Evolutionary conservation across 2,888 invertebrate genomes (phyloP).

Genomic region (Orthonevra nobilis): DNA sequence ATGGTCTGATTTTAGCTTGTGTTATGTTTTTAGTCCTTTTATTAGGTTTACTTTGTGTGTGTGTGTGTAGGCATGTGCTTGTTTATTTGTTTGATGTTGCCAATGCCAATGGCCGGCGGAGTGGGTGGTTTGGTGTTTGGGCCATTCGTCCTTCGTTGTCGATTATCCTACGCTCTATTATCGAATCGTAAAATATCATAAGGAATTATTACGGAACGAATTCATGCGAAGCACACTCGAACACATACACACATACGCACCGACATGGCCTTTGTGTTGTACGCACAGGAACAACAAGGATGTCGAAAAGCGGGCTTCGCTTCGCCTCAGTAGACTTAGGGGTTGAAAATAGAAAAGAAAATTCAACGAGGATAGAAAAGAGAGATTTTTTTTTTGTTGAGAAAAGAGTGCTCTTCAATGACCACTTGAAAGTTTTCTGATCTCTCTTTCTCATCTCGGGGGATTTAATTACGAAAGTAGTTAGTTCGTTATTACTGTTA

Average conservation of each 20-base stretch:
- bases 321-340: too few species aligned
- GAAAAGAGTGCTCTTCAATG: slow-evolving; percentile 42
- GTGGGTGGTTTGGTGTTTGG: too few species aligned
- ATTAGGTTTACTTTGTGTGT: not conserved
- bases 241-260: too few species aligned
- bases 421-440: slow-evolving; percentile 68
- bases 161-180: slow-evolving; percentile 65
- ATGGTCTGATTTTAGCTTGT: slow-evolving; percentile 31
- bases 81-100: slow-evolving; percentile 68
- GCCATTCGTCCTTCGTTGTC: slow-evolving; percentile 39
- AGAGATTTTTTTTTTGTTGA: too few species aligned
- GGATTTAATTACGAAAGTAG: slow-evolving; percentile 69
- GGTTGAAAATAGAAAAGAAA: too few species aligned
- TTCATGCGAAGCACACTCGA: too few species aligned
- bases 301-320: too few species aligned
- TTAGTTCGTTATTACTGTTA: slow-evolving; percentile 63
- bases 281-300: too few species aligned
- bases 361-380: too few species aligned
- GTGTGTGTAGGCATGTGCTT: slow-evolving; percentile 14
- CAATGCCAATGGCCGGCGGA: slow-evolving; percentile 47
- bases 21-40: slow-evolving; percentile 3
- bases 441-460: slow-evolving; percentile 41
- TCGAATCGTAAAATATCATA: slow-evolving; percentile 65
- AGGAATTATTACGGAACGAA: slow-evolving; percentile 46
- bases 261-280: too few species aligned